Evolutionary conservation across 2,113 vertebrate genomes (phyloP), one percentile per base, ranked within the genome.

Genomic region (Colinus virginianus): DNA sequence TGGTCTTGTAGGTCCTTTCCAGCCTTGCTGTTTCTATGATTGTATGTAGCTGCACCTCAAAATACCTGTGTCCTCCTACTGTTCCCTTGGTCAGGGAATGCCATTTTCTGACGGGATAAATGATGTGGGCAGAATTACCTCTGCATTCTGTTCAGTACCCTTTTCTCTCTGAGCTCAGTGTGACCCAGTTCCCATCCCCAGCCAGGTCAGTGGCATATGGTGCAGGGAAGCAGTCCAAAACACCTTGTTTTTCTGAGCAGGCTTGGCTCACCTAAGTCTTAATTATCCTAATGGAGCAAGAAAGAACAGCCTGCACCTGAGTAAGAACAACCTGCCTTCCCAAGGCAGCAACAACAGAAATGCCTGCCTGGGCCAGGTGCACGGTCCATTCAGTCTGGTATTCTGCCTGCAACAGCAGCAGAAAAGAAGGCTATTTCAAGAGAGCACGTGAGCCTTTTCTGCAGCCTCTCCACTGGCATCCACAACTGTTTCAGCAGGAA

Each of bases 401-500:
- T 3, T 72, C 87, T 48, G 43, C 53, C 87, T 84, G 30, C 0
- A 0, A 64, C 38, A 89, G 88, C 70, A 76, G 63, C 74, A 89
- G 88, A 90, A 95, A 42, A 12, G 81, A 78, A 76, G 45, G 70
- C 78, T 94, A 92, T 92, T 96, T 94, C 0, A 0, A 89, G 90
- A 6, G 1, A 79, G 58, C 75, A 82, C 0, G 0, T 62, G 81
- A 92, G 67, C 23, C 69, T 75, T 59, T 81, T 49, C 80, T 88
- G 87, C 69, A 94, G 84, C 40, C 70, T 87, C 74, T 71, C 78
- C 42, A 81, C 78, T 95, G 90, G 93, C 91, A 95, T 82, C 43
- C 90, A 77, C 81, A 94, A 95, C 63, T 76, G 81, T 16, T 88
- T 48, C 16, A 66, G 70, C 63, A 89, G 71, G 81, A 94, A 94